A percentile compares a stretch with the other conserved stretches of the same genome.
Conservation (phyloP, 1,140 invertebrate species). For the Nylanderia fulva region DNA sequence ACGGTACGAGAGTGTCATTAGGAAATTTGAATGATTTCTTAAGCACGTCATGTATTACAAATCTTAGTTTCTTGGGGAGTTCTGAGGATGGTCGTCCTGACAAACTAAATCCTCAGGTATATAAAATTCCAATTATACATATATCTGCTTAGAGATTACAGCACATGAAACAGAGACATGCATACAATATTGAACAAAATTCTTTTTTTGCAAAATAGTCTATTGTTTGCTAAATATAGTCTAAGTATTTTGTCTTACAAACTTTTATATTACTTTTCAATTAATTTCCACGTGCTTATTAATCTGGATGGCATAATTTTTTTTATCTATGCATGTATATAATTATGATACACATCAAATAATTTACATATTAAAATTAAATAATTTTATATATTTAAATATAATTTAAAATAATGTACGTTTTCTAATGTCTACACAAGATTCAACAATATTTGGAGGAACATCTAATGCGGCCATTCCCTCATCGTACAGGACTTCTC, state of each 20-base stretch:
- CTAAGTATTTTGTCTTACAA: neutral
- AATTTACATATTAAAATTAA: too few relatives aligned
- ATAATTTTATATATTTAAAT: too few relatives aligned
- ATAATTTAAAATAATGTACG: too few relatives aligned
- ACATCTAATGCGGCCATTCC: conserved; percentile 93
- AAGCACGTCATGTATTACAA: conserved; percentile 98
- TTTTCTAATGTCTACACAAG: conserved; percentile 85
- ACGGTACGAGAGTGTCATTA: conserved; percentile 97
- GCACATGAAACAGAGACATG: neutral
- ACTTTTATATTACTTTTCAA: neutral
- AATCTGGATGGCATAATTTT: neutral
- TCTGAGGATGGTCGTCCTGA: conserved; percentile 96
- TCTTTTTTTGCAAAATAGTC: too few relatives aligned
- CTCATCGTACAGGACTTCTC: conserved; percentile 90
- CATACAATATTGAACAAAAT: neutral
- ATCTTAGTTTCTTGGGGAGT: conserved; percentile 97
- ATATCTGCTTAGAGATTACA: neutral
- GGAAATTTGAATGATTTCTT: conserved; percentile 97
- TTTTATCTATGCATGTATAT: neutral
- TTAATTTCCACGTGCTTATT: neutral
- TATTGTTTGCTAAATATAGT: too few relatives aligned
- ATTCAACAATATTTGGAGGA: conserved; percentile 95
- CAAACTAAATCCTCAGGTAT: conserved; percentile 85
- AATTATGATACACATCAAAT: too few relatives aligned
- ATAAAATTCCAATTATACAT: conserved; percentile 49